These are phyloP conservation scores for Odontothrips loti DNA, from an alignment of 2,888 invertebrate genomes.

Conservation along the genomic window DNA sequence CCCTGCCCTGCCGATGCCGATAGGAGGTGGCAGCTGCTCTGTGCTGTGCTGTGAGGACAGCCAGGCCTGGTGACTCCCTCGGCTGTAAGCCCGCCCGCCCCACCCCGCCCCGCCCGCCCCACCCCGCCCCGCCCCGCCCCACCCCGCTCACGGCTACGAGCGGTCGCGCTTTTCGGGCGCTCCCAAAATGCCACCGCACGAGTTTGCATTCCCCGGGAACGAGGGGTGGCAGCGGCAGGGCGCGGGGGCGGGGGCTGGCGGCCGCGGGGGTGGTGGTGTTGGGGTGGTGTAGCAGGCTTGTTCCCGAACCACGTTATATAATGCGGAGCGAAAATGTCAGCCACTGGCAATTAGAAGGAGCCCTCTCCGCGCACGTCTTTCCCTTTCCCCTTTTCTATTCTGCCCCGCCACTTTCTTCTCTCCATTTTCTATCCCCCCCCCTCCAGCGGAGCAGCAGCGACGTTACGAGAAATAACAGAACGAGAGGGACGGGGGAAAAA, in stretches of 20 bases:
- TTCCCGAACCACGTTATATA: background rate
- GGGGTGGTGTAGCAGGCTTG: background rate
- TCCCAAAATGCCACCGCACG: no score
- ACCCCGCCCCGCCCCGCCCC: background rate
- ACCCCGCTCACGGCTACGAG: background rate
- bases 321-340: conserved; percentile 6
- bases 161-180: background rate
- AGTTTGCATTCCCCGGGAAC: background rate
- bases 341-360: conserved; percentile 4
- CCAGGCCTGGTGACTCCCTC: no score
- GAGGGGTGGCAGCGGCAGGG: background rate
- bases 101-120: background rate
- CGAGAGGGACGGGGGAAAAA: no score
- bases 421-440: background rate
- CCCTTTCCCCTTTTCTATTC: background rate
- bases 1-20: background rate
- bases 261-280: background rate
- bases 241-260: background rate
- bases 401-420: background rate
- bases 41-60: no score
- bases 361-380: background rate
- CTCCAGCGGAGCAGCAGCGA: no score
- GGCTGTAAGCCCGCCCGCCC: background rate
- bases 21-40: no score
- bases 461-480: no score